Conservation (phyloP, 2,797 vertebrate genomes). For the Uromys caudimaculatus region DNA sequence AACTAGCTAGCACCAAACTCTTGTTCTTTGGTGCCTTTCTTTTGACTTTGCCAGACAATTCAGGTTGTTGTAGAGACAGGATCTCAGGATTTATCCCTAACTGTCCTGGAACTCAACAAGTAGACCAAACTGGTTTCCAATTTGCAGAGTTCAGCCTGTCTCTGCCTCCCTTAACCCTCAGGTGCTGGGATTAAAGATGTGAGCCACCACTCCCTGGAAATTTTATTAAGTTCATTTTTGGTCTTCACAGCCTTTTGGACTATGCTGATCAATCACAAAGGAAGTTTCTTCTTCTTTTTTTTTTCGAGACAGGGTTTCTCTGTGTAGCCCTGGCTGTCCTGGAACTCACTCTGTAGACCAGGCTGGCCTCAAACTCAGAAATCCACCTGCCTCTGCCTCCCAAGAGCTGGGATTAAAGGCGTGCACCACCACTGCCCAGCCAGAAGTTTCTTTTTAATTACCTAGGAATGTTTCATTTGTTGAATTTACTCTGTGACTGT, state of each 20-base stretch:
- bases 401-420: too few relatives aligned
- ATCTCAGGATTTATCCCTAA: background rate
- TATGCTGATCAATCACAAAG: background rate
- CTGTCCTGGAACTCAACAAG: background rate
- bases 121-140: background rate
- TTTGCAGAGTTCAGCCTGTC: background rate
- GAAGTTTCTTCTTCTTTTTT: slow-evolving; percentile 1
- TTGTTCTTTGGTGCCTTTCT: slow-evolving; percentile 28
- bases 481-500: background rate
- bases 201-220: background rate
- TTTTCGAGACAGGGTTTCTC: too few relatives aligned
- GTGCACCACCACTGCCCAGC: too few relatives aligned
- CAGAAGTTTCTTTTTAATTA: slow-evolving; percentile 3
- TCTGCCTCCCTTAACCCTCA: background rate
- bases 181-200: background rate
- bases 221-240: slow-evolving; percentile 7
- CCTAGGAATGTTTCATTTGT: background rate
- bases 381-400: too few relatives aligned
- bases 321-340: too few relatives aligned
- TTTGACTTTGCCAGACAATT: slow-evolving; percentile 9
- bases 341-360: too few relatives aligned
- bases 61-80: background rate
- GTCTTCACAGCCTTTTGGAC: background rate
- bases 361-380: too few relatives aligned
- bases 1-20: background rate